Base-by-base conservation (phyloP, 2,113 vertebrate genomes). In the Heterotilapia buettikoferi region DNA sequence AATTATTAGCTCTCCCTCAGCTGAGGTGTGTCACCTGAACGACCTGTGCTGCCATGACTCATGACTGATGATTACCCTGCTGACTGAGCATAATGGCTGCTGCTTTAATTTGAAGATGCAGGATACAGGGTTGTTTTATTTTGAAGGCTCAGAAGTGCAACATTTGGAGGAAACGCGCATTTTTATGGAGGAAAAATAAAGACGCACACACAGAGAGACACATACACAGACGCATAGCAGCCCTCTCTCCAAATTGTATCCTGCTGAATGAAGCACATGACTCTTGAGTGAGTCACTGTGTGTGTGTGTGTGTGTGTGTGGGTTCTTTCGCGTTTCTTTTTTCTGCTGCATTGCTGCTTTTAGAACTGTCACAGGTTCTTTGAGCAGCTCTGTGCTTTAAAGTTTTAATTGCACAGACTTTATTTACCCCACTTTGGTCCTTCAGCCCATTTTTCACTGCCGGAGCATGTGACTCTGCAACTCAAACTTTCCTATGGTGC, bases 221-320 rank as follows among this genome's bases (percentile, higher is more conserved):
- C 19, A 7, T 7, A 50, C 63, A 40, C n/a, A 14, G 38, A 73
- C 26, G 1, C 21, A 50, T 11, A 84, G 73, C 40, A 61, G 66
- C 76, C 19, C 36, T 33, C 19, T 29, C 9, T 78, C 19, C 73
- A 80, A 38, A 45, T 16, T 78, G 31, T 3, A 29, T 47, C 33
- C 38, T 31, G 66, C 66, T 83, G 84, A 83, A 71, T 53, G 73
- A 76, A 73, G 85, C 90, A 93, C 90, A 88, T 93, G 92, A 93
- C 89, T 83, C 3, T 3, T 36, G 73, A 29, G 56, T 57, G 86
- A 59, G 86, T 89, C 83, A 45, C n/a, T 57, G 38, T 50, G 38
- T n/a, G 61, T 6, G 7, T 12, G 3, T 6, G 26, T 29, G 61
- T 4, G 33, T 5, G 61, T 6, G 13, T 7, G 80, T 2, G 36